Conservation (phyloP, 2,797 vertebrate species). For the Spheniscus humboldti region DNA sequence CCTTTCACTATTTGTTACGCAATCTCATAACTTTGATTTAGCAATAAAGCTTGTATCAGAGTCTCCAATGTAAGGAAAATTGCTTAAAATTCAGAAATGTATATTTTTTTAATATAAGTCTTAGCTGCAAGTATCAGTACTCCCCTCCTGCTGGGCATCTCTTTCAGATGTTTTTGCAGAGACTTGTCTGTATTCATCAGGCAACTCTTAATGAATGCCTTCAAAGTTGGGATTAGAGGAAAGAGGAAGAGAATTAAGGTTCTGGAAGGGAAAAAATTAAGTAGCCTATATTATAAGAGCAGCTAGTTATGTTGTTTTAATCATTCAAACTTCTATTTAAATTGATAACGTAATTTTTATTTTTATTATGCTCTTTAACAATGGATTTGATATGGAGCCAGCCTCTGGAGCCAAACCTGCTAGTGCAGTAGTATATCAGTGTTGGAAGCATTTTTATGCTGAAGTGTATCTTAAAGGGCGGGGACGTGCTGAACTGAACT, state of each 20-base stretch:
- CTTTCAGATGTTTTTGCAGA: constrained; percentile 45
- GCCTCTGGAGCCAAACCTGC: constrained; percentile 27
- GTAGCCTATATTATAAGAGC: constrained; percentile 14
- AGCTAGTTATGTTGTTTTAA: constrained; percentile 26
- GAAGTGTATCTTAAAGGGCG: not conserved
- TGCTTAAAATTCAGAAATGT: constrained; percentile 16
- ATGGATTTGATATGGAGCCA: constrained; percentile 45
- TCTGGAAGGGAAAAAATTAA: constrained; percentile 16
- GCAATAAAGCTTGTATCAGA: not conserved
- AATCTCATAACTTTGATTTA: not conserved
- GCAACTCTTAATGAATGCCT: constrained; percentile 33
- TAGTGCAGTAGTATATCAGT: constrained; percentile 5
- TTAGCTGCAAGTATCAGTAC: constrained; percentile 10
- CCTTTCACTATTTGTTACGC: not conserved
- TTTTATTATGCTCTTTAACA: constrained; percentile 32
- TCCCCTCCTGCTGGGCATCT: constrained; percentile 59
- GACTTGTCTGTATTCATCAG: constrained; percentile 54
- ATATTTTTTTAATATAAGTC: not conserved
- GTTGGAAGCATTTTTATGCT: not conserved
- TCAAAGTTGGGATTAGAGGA: constrained; percentile 47
- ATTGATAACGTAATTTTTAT: constrained; percentile 53
- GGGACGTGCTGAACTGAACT: not conserved
- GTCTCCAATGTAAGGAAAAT: not conserved
- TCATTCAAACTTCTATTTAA: constrained; percentile 48
- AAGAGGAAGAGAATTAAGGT: constrained; percentile 42